Evolutionary conservation across 1,140 invertebrate genomes (phyloP), one percentile per base, ranked within the genome.

Genomic region (Gryllus bimaculatus): DNA sequence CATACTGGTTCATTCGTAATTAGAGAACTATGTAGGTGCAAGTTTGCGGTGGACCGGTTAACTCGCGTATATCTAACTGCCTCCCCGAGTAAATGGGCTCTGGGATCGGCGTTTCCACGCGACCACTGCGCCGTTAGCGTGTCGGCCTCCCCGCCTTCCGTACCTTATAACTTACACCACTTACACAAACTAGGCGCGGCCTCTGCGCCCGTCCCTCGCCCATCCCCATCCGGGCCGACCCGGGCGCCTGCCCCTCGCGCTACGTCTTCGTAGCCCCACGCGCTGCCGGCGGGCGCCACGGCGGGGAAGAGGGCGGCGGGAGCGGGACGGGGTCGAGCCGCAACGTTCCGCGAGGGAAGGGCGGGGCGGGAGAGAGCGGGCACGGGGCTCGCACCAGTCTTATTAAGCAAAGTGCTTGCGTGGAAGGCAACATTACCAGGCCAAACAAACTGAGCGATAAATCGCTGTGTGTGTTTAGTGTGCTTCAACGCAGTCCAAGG

Each of bases 361-460:
- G 54, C 54, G 54, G 54, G 18, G 54, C 54, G 54, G 54, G 10
- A 18, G 18, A 3, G 54, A 13, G 2, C 2, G 54, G 54, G 18
- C 54, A 10, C 10, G 54, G 54, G 54, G 54, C 54, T 66, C 54
- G 54, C 54, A 66, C 54, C 54, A 66, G 54, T 66, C 54, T 66
- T 66, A 66, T 66, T 66, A 66, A 66, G 54, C 54, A 66, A 66
- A 66, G 54, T 66, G 54, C 54, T 66, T 66, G 54, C 2, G 54
- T 18, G 54, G 54, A 66, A 66, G 54, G 54, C 54, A 66, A 66
- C 54, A 18, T 66, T 66, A 66, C 54, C 54, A 66, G 54, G 54
- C 54, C 54, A 66, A 66, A 66, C 54, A 66, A 66, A 66, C 54
- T 66, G 54, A 66, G 54, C 54, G 54, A 66, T 66, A 66, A 66